Percentiles rank a stretch among this genome's conserved stretches.
Evolutionary conservation across 2,113 vertebrate genomes (phyloP).

Genomic region (Pavo muticus): DNA sequence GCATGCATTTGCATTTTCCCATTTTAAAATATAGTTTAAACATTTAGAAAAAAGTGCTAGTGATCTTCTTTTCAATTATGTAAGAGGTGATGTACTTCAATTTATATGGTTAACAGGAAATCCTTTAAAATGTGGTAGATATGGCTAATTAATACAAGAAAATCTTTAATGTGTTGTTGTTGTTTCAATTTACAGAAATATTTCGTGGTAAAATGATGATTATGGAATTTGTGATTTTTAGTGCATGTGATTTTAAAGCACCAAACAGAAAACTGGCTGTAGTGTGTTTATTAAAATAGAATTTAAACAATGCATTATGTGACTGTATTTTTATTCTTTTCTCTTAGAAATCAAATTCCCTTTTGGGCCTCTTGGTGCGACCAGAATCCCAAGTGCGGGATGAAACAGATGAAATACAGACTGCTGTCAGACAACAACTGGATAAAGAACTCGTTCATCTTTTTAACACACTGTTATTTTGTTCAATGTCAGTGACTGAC

Average conservation of each 20-base stretch:
- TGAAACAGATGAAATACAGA: conserved; percentile 78
- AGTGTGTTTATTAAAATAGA: neutral
- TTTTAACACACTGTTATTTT: conserved; percentile 84
- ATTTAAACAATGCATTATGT: neutral
- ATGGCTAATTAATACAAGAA: neutral
- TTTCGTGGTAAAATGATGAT: neutral
- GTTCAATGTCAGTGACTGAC: conserved; percentile 81
- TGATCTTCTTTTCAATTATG: neutral
- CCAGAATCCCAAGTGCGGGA: conserved; percentile 75
- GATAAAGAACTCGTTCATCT: conserved; percentile 89
- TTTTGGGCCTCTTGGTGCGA: conserved; percentile 84
- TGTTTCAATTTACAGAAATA: neutral
- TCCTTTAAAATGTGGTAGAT: neutral
- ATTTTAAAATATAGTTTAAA: neutral
- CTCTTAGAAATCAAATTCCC: conserved; percentile 82
- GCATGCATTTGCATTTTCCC: neutral
- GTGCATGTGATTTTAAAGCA: neutral
- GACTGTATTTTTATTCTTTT: conserved; percentile 17
- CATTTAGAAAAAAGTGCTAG: neutral
- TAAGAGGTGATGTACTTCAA: neutral
- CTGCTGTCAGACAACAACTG: conserved; percentile 85
- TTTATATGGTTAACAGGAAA: neutral
- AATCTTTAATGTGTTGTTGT: neutral
- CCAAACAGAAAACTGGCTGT: neutral
- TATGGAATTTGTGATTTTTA: neutral